Conservation (phyloP, 2,888 invertebrate species). For the Atethmia centrago region DNA sequence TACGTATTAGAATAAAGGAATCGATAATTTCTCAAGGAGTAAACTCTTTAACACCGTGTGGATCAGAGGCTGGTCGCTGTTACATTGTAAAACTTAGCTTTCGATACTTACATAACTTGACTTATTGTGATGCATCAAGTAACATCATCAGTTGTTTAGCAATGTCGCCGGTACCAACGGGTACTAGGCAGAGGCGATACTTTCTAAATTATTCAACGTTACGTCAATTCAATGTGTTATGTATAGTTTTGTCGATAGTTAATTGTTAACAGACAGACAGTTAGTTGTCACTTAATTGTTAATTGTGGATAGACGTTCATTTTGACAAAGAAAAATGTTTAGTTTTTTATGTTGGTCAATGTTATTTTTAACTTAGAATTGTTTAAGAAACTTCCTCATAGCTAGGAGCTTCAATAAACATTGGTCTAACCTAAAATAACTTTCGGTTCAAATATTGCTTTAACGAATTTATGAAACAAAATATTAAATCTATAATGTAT, state of each 20-base stretch:
- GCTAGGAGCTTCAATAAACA: background rate
- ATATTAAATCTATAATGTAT: background rate
- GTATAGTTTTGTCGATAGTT: background rate
- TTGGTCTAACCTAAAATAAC: slow-evolving; percentile 14
- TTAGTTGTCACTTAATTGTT: no score
- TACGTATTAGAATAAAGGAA: no score
- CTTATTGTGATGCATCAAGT: slow-evolving; percentile 58
- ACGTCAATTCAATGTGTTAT: slow-evolving; percentile 14
- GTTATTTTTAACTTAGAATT: background rate
- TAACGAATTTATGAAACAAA: slow-evolving; percentile 2
- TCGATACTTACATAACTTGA: slow-evolving; percentile 33
- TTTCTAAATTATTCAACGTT: slow-evolving; percentile 64
- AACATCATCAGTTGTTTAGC: slow-evolving; percentile 56
- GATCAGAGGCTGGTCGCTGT: no score
- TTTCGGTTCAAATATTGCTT: background rate
- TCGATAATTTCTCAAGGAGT: no score
- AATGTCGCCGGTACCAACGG: slow-evolving; percentile 36
- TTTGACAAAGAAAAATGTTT: background rate
- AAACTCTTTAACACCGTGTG: no score
- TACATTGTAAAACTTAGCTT: slow-evolving; percentile 25
- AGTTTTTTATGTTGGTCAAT: background rate
- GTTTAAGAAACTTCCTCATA: slow-evolving; percentile 1
- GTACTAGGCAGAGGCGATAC: slow-evolving; percentile 16
- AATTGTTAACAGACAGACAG: no score
- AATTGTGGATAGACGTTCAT: background rate